phyloP scores from a whole-genome alignment of 2,797 vertebrate genomes.

The Pangasius larnaudii region DNA sequence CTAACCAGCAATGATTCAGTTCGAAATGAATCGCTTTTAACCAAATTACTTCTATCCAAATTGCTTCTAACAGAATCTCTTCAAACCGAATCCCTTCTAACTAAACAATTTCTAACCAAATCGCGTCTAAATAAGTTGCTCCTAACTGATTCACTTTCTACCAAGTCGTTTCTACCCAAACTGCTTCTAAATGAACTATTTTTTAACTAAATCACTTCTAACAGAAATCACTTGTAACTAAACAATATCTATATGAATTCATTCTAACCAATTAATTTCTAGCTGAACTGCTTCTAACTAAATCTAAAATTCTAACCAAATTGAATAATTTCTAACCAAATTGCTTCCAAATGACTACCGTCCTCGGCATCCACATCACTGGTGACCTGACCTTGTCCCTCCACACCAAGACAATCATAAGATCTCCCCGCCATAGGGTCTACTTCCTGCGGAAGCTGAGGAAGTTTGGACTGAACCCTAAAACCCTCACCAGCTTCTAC shows the following conservation, averaged over 20 bases:
- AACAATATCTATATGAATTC: neutral
- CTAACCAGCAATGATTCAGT: neutral
- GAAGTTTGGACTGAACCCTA: neutral
- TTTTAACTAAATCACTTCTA: neutral
- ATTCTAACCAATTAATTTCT: neutral
- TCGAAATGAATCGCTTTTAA: neutral
- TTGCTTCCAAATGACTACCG: neutral
- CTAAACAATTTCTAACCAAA: neutral
- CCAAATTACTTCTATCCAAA: neutral
- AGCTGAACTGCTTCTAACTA: neutral
- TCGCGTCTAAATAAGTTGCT: neutral
- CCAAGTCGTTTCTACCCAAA: neutral
- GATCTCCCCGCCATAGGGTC: neutral
- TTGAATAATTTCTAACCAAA: neutral
- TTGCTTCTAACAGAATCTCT: neutral
- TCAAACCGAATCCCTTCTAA: neutral
- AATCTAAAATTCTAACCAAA: neutral
- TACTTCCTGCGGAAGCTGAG: neutral
- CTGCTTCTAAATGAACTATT: neutral
- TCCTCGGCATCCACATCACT: neutral
- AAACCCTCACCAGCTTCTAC: neutral
- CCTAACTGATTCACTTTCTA: neutral
- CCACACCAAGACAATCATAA: neutral
- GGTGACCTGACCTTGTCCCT: neutral
- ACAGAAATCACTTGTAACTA: neutral